Evolutionary conservation across 2,888 invertebrate species (phyloP), one percentile per base, ranked within the genome.

Genomic region (Alloplasta piceator): DNA sequence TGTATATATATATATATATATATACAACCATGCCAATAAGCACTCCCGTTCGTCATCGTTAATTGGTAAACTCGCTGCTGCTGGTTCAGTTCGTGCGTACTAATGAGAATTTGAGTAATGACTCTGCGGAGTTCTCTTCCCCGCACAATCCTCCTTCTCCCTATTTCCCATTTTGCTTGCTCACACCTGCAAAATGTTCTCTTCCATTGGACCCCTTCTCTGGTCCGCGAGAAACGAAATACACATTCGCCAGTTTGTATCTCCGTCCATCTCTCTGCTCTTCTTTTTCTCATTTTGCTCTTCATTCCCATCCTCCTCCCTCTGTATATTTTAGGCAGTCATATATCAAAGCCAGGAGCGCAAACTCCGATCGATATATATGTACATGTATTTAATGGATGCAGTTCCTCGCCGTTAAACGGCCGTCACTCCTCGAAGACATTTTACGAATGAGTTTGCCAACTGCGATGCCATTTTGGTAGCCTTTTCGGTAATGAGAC

Each of bases 21-120:
- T 26, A 26, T 26, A 26, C 3, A 26, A 26, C 52, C 74, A n/a
- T 75, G 60, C 75, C 75, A 75, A 73, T 67, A 68, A 68, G 52
- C 75, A n/a, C 52, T 73, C 39, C 78, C 26, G 26, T 26, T 26
- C 26, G 26, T 36, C 70, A 70, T 86, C 87, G 89, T 88, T 90
- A 90, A 90, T 90, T 90, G 90, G 89, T 88, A 88, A 90, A 90
- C 89, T 89, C 88, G 85, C 26, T 26, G 85, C 83, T 86, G 88
- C 85, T 85, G 86, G 86, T 88, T 86, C 83, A 83, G 85, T 85
- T 86, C 87, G 84, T 85, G 86, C 85, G 86, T 85, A 88, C 87
- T 89, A 89, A 90, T 90, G 89, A 89, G 88, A 89, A 88, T 89
- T 90, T 90, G 90, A 90, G 88, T 90, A 90, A 90, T 90, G 90